Base-by-base conservation (phyloP, 2,113 vertebrate species). In the Takifugu bimaculatus region DNA sequence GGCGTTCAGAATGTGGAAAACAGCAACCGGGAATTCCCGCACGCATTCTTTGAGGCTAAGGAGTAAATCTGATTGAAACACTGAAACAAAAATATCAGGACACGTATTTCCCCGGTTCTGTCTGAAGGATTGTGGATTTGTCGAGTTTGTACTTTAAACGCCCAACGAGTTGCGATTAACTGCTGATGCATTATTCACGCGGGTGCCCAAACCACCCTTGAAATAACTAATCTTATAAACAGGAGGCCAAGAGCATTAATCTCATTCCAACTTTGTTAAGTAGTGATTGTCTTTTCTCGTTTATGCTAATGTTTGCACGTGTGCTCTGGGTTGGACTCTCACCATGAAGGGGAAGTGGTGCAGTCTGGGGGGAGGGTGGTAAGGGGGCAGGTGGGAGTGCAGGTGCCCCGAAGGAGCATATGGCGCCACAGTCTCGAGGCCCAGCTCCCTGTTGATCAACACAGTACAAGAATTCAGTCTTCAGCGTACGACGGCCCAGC, bases 281-380 rank as follows among this genome's bases (percentile, higher is more conserved):
- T 72, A 78, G 57, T 52, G 63, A 57, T 60, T 71, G 4, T 35
- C 48, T 50, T 54, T 81, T 65, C 75, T 82, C 68, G 73, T 77
- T 77, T 75, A 81, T 88, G 84, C 66, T 76, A 88, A 87, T 81
- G 50, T 68, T 60, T 68, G 79, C 68, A 51, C 61, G 72, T 80
- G 76, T 70, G 75, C 56, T 54, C 65, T 63, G 50, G 53, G 69
- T 35, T 48, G 26, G 42, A 43, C 56, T 53, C 74, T 96, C 91
- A 99, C 97, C 96, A 98, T 96, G 75, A 99, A 91, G 75, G 94
- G 94, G 73, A 97, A 90, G 86, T 99, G 96, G 84, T 99, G 97
- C 81, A 99, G 95, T 88, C 97, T 93, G 62, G 97, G 94, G 54
- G 96, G 94, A 29, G 94, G 87, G 6, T 99, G 97, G 85, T 98